Conservation (phyloP, 1,140 invertebrate genomes). For the Drosophila setifemur region DNA sequence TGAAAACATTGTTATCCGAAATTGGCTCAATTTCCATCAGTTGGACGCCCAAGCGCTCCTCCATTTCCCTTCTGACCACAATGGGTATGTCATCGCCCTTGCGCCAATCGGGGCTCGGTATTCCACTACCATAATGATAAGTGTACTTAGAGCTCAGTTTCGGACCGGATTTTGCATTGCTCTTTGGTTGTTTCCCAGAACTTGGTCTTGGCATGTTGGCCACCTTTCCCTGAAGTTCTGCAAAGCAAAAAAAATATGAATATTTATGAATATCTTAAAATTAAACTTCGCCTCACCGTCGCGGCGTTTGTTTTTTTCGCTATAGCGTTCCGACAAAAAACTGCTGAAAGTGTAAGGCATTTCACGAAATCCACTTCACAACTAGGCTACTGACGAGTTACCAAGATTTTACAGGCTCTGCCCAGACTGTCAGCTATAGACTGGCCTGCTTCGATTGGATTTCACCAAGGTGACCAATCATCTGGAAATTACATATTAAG, state of each 20-base stretch:
- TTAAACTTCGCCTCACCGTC: constrained; percentile 30
- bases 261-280: background rate
- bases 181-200: background rate
- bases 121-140: constrained; percentile 32
- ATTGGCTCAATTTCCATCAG: constrained; percentile 29
- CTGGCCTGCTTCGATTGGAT: constrained; percentile 1
- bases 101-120: constrained; percentile 48
- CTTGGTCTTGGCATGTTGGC: constrained; percentile 22
- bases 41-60: constrained; percentile 25
- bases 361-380: constrained; percentile 5
- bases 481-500: constrained; percentile 3
- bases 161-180: background rate
- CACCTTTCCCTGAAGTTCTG: background rate
- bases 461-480: background rate
- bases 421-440: constrained; percentile 6
- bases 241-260: too few species aligned
- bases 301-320: constrained; percentile 17
- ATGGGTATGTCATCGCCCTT: constrained; percentile 47
- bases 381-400: background rate
- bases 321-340: constrained; percentile 51
- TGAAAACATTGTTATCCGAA: constrained; percentile 17
- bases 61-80: constrained; percentile 48
- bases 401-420: constrained; percentile 2
- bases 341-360: constrained; percentile 45
- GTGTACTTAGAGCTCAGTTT: constrained; percentile 1